Evolutionary conservation across 53 echinoderm and acorn worm species (phyloP).

Genomic region (Apostichopus leukothele): DNA sequence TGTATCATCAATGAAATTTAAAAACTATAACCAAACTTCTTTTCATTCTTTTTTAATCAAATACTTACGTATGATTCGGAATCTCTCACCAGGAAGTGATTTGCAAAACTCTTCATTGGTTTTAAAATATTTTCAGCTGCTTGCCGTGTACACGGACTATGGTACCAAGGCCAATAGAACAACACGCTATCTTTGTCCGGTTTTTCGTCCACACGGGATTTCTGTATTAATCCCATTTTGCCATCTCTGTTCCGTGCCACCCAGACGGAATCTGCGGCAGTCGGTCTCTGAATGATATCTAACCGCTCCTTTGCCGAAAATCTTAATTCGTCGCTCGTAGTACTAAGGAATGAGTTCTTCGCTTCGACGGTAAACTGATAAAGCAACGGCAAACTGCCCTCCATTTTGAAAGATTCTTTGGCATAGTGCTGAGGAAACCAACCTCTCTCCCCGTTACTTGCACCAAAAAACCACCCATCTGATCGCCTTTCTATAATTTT

Average conservation of each 20-base stretch:
- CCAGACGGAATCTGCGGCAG: not conserved
- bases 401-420: not conserved
- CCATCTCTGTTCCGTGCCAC: conserved; percentile 18
- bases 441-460: not conserved
- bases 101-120: not conserved
- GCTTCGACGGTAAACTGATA: conserved; percentile 40
- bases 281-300: conserved; percentile 14
- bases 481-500: not conserved
- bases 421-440: conserved; percentile 33
- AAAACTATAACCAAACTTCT: too few species aligned
- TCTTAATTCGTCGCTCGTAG: not conserved
- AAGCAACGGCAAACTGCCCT: not conserved
- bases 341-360: not conserved
- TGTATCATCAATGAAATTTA: too few species aligned
- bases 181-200: conserved; percentile 8
- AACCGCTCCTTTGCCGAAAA: conserved; percentile 14
- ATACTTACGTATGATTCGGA: conserved; percentile 43
- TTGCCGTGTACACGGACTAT: conserved; percentile 1
- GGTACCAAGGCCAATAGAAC: not conserved
- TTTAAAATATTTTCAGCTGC: conserved; percentile 6
- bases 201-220: conserved; percentile 15
- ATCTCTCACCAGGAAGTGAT: conserved; percentile 21
- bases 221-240: conserved; percentile 21
- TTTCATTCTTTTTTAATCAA: too few species aligned
- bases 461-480: conserved; percentile 26